Base-by-base conservation (phyloP, 2,113 vertebrate genomes). In the Lepus americanus region DNA sequence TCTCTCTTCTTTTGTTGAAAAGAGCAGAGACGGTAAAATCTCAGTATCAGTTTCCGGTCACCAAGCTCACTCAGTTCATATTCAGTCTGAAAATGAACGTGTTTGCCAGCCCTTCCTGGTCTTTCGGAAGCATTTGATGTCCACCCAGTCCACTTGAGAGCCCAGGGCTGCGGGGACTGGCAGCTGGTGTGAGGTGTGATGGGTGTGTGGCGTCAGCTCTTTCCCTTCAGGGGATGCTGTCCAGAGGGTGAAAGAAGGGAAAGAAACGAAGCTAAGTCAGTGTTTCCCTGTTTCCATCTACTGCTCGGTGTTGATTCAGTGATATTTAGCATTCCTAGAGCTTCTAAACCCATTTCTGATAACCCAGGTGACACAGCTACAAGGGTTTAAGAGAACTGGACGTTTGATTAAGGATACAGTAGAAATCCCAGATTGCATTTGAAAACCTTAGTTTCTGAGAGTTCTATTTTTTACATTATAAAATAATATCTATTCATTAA, bases 1-100 rank as follows among this genome's bases (percentile, higher is more conserved):
- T 27, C 36, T 20, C 3, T 89, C 93, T 59, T 17, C 55, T 59
- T 94, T 84, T 51, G 49, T 80, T 90, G 84, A 81, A 67, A 76
- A 89, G 31, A 89, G 80, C 83, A 89, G 69, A 83, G 90, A 96
- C 90, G 25, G 90, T 70, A 93, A 96, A 94, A 92, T 94, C 73
- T 90, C 81, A 87, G 85, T 94, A 94, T 72, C 82, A 78, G 92
- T 96, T 96, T 95, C 94, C 1, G 13, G 91, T 90, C 89, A 89
- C 94, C 36, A 87, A 55, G 44, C 94, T 95, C 95, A 84, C 95
- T 96, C 94, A 94, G 93, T 97, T 97, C 95, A 97, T 97, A 96
- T 96, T 97, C 97, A 97, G 94, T 96, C 97, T 97, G 17, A 78
- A 94, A 97, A 96, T 96, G 79, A 95, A 81, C 89, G 36, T 79